Evolutionary conservation across 1,140 invertebrate species (phyloP).

Genomic region (Bombus consobrinus): DNA sequence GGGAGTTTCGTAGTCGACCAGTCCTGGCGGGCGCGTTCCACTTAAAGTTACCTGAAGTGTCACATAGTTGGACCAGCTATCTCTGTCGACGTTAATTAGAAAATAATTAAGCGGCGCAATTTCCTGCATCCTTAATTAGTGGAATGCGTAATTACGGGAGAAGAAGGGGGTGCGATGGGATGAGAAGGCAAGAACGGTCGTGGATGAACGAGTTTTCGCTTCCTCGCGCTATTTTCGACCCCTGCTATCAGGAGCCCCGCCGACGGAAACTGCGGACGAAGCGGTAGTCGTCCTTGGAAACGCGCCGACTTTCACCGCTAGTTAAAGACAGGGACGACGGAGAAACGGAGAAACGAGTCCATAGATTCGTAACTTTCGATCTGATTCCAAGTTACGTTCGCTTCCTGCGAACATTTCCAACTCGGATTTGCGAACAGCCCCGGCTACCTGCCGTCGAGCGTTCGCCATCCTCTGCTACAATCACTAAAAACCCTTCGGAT

Average conservation of each 20-base stretch:
- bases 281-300: slow-evolving; percentile 5
- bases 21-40: slow-evolving; percentile 1
- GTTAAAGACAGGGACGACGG: slow-evolving; percentile 50
- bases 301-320: slow-evolving; percentile 40
- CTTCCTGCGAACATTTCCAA: slow-evolving; percentile 37
- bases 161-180: not conserved
- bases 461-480: not conserved
- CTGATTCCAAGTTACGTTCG: slow-evolving; percentile 65
- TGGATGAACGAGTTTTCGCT: slow-evolving; percentile 34
- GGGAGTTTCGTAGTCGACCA: not conserved
- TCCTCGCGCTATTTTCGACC: slow-evolving; percentile 21
- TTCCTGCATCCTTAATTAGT: slow-evolving; percentile 65
- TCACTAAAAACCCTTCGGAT: not conserved
- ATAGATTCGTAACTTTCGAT: slow-evolving; percentile 71
- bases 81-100: slow-evolving; percentile 58
- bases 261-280: slow-evolving; percentile 27
- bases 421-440: slow-evolving; percentile 27
- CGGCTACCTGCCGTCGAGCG: not conserved
- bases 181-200: slow-evolving; percentile 8
- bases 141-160: slow-evolving; percentile 60
- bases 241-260: slow-evolving; percentile 20
- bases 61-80: slow-evolving; percentile 28
- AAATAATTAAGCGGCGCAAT: slow-evolving; percentile 68
- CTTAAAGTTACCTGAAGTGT: slow-evolving; percentile 24
- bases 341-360: not conserved